Conservation (phyloP, 2,113 vertebrate species). For the Ictalurus furcatus region DNA sequence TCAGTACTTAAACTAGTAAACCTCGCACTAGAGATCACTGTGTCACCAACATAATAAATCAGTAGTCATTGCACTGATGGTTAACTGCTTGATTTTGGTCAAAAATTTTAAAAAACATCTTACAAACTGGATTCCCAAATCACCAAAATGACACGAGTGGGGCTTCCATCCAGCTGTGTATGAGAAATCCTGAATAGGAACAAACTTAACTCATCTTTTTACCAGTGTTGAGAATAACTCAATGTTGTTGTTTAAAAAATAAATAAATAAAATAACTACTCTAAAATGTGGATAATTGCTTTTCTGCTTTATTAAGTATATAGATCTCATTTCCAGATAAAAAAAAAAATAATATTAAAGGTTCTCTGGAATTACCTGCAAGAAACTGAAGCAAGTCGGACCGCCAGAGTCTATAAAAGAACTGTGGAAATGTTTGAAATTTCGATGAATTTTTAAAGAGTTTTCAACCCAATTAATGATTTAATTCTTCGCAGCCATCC, state of each 20-base stretch:
- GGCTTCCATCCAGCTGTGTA: neutral
- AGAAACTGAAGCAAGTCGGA: neutral
- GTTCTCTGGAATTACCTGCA: neutral
- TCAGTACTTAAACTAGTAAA: neutral
- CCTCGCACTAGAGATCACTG: neutral
- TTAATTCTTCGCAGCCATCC: neutral
- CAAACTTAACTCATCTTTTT: neutral
- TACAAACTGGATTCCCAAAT: neutral
- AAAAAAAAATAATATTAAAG: neutral
- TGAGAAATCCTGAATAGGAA: neutral
- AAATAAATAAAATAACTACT: neutral
- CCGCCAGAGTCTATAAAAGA: neutral
- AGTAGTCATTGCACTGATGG: neutral
- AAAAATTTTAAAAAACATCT: neutral
- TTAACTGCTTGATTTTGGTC: neutral
- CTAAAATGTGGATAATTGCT: neutral
- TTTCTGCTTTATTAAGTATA: neutral
- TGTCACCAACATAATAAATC: neutral
- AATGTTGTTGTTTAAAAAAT: neutral
- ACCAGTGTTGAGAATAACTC: neutral
- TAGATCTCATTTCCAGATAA: neutral
- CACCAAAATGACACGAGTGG: neutral
- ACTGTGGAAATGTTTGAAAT: neutral
- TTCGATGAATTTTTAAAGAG: neutral
- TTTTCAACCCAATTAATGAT: neutral